Evolutionary conservation across 2,113 vertebrate genomes (phyloP).

Genomic region (Myotis davidii): DNA sequence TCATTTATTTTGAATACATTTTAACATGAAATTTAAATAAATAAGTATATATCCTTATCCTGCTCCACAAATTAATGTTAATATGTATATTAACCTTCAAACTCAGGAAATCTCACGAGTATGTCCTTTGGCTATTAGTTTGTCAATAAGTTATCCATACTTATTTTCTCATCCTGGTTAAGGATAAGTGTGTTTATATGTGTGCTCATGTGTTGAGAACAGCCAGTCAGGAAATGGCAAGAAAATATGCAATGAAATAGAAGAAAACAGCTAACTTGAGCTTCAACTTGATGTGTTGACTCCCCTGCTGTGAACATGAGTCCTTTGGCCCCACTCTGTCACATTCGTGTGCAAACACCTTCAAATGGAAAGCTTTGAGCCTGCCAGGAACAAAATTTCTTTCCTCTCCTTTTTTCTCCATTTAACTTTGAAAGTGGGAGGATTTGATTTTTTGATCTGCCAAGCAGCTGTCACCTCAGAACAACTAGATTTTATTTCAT

Average conservation of each 20-base stretch:
- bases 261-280: neutral
- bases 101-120: neutral
- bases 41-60: neutral
- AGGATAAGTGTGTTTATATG: neutral
- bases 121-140: neutral
- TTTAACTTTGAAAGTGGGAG: constrained; percentile 45
- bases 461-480: constrained; percentile 57
- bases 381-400: neutral
- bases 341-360: neutral
- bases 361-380: neutral
- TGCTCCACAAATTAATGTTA: neutral
- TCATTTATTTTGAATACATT: neutral
- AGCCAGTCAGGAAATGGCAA: neutral
- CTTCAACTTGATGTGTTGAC: neutral
- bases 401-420: neutral
- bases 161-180: neutral
- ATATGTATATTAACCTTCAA: neutral
- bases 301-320: neutral
- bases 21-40: constrained; percentile 29
- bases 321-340: neutral
- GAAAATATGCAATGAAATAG: neutral
- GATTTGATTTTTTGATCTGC: constrained; percentile 55
- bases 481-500: constrained; percentile 58
- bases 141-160: neutral
- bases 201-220: neutral